Conservation (phyloP, 2,888 invertebrate genomes). For the Chironomus tentans region DNA sequence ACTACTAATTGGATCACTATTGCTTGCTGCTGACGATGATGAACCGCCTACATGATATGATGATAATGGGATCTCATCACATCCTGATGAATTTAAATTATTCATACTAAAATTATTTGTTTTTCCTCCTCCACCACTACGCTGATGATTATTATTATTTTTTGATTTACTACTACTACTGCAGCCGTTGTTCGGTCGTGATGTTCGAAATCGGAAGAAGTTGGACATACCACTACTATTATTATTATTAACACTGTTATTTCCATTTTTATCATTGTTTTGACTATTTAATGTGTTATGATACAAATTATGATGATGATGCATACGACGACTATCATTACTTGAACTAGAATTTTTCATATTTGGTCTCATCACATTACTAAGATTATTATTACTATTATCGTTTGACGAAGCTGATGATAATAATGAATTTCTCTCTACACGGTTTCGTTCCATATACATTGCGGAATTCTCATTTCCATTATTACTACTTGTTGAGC, state of each 20-base stretch:
- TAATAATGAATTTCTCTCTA: slow-evolving; percentile 39
- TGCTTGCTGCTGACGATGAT: not conserved
- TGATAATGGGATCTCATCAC: slow-evolving; percentile 2
- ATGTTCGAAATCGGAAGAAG: slow-evolving; percentile 26
- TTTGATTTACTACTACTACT: slow-evolving; percentile 19
- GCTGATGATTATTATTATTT: slow-evolving; percentile 28
- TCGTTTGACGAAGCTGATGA: slow-evolving; percentile 37
- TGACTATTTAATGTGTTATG: slow-evolving; percentile 18
- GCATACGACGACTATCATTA: slow-evolving; percentile 10
- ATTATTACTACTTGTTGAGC: slow-evolving; percentile 28
- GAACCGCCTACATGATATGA: not conserved
- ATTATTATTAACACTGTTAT: slow-evolving; percentile 30
- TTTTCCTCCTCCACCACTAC: not conserved
- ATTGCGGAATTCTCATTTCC: slow-evolving; percentile 25
- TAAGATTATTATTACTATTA: slow-evolving; percentile 29
- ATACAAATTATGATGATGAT: not conserved
- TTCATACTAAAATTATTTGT: slow-evolving; percentile 28
- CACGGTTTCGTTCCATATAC: slow-evolving; percentile 29
- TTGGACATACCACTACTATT: slow-evolving; percentile 29
- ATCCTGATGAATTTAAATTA: slow-evolving; percentile 29
- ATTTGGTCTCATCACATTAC: slow-evolving; percentile 28
- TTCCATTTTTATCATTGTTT: slow-evolving; percentile 31
- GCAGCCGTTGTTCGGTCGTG: slow-evolving; percentile 5
- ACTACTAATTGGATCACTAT: slow-evolving; percentile 21
- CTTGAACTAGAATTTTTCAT: slow-evolving; percentile 19